These are phyloP conservation scores for Mellilla xanthometata DNA, from an alignment of 2,888 invertebrate species.

Conservation along the genomic window DNA sequence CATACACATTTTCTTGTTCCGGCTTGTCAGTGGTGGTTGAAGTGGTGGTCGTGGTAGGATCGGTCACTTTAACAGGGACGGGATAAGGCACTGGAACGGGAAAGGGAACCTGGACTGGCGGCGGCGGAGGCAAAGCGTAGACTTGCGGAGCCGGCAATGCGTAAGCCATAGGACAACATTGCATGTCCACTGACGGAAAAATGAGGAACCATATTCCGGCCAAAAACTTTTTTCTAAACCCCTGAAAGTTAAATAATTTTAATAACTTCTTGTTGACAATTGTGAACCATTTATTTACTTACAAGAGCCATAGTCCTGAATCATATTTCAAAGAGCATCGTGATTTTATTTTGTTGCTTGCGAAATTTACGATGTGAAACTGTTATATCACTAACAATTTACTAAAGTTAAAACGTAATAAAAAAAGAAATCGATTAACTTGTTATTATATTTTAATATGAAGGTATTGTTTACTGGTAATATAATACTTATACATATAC, in stretches of 20 bases:
- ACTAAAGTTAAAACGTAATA: too few species aligned
- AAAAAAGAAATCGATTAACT: too few species aligned
- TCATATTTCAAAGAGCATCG: too few species aligned
- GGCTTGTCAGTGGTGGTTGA: constrained; percentile 2
- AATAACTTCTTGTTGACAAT: background rate
- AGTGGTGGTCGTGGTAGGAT: constrained; percentile 4
- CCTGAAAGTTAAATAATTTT: constrained; percentile 4
- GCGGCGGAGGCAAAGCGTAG: constrained; percentile 13
- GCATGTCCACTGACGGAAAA: constrained; percentile 7
- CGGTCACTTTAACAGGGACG: constrained; percentile 6
- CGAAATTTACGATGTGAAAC: too few species aligned
- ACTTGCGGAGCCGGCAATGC: constrained; percentile 11
- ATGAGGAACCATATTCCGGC: constrained; percentile 4
- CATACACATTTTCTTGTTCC: background rate
- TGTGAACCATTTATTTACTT: too few species aligned
- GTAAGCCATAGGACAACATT: constrained; percentile 7
- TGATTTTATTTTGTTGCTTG: too few species aligned
- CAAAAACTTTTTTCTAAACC: background rate
- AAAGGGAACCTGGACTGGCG: constrained; percentile 12
- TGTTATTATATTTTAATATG: too few species aligned
- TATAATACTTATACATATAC: too few species aligned
- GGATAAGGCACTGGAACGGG: constrained; percentile 9
- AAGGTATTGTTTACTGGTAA: too few species aligned
- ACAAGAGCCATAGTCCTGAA: too few species aligned
- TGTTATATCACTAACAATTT: too few species aligned